Conservation (phyloP, 2,113 vertebrate genomes). For the Aviceda subcristata region DNA sequence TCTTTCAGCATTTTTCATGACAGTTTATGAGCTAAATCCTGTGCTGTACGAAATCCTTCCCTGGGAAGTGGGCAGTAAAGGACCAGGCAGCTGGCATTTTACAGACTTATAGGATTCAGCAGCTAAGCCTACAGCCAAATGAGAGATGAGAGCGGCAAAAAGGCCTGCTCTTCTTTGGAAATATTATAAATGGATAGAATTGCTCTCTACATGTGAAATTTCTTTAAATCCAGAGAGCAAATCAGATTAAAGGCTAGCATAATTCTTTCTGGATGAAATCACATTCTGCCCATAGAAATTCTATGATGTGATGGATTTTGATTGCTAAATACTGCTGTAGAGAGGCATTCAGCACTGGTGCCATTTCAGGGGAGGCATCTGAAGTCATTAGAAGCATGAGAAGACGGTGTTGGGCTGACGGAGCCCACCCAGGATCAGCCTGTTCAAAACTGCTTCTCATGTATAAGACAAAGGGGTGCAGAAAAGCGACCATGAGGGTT, state of each 20-base stretch:
- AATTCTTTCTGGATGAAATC: slow-evolving; percentile 17
- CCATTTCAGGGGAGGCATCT: background rate
- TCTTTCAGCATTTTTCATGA: background rate
- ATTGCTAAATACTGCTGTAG: slow-evolving; percentile 18
- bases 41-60: background rate
- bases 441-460: background rate
- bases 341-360: background rate
- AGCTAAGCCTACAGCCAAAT: slow-evolving; percentile 2
- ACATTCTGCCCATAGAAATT: slow-evolving; percentile 16
- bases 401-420: background rate
- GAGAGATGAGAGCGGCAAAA: background rate
- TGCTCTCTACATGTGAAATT: slow-evolving; percentile 12
- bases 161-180: background rate
- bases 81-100: slow-evolving; percentile 11
- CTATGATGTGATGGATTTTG: background rate
- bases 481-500: background rate
- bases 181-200: background rate
- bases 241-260: slow-evolving; percentile 48
- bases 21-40: background rate
- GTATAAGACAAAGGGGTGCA: background rate
- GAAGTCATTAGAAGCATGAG: background rate
- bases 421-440: background rate
- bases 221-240: slow-evolving; percentile 43
- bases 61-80: background rate
- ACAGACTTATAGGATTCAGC: slow-evolving; percentile 3